Conservation (phyloP, 2,113 vertebrate genomes). For the Trinectes maculatus region DNA sequence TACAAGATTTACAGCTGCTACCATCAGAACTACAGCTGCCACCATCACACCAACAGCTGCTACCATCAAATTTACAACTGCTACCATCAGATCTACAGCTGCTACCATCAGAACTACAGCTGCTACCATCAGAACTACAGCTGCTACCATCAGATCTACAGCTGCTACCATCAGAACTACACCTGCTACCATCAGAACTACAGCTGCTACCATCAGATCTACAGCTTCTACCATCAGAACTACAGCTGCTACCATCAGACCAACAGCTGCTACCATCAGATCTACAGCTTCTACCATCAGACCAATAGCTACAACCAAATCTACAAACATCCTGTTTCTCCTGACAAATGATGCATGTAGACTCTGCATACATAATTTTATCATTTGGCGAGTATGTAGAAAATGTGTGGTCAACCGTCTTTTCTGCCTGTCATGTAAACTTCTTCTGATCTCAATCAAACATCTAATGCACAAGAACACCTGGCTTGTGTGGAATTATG, state of each 20-base stretch:
- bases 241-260: background rate
- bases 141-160: too few species aligned
- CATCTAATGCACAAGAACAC: background rate
- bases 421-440: background rate
- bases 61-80: background rate
- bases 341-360: too few species aligned
- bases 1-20: background rate
- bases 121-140: too few species aligned
- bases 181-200: background rate
- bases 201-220: background rate
- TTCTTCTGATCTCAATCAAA: background rate
- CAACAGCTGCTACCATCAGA: too few species aligned
- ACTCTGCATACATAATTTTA: too few species aligned
- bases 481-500: background rate
- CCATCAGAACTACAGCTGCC: background rate
- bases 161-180: background rate
- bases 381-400: too few species aligned
- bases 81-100: background rate
- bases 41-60: background rate
- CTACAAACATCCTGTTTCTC: too few species aligned
- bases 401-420: background rate
- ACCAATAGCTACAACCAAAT: background rate
- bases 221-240: background rate
- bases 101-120: too few species aligned
- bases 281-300: too few species aligned